phyloP scores from a whole-genome alignment of 2,888 invertebrate species.

The Polyommatus iphigenia region DNA sequence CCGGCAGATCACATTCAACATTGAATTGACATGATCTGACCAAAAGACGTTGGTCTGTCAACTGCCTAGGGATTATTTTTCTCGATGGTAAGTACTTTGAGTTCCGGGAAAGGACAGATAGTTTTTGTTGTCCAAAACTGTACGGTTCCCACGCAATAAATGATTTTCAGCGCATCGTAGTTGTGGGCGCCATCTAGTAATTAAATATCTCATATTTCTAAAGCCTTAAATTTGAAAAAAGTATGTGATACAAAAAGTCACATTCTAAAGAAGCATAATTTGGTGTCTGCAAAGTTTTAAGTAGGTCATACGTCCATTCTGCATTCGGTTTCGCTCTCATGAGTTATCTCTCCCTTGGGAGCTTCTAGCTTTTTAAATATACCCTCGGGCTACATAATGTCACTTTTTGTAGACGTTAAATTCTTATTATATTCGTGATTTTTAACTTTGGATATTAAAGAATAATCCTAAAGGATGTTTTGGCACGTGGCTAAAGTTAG shows the following conservation, averaged over 20 bases:
- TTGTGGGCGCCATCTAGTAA: too few species aligned
- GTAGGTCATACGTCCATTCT: not conserved
- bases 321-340: not conserved
- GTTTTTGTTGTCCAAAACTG: too few species aligned
- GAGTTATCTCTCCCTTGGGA: not conserved
- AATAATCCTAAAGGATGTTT: not conserved
- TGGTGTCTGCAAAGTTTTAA: constrained; percentile 8
- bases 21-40: too few species aligned
- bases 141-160: too few species aligned
- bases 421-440: not conserved
- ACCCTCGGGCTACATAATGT: not conserved
- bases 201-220: too few species aligned
- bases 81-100: too few species aligned
- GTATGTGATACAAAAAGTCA: not conserved
- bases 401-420: not conserved
- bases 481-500: not conserved
- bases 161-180: too few species aligned
- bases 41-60: too few species aligned
- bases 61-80: too few species aligned
- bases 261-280: not conserved
- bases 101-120: too few species aligned
- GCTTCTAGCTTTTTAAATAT: not conserved
- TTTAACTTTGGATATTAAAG: not conserved
- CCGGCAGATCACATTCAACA: too few species aligned
- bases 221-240: not conserved